phyloP scores from a whole-genome alignment of 2,797 vertebrate species.

The Bradypodion ventrale region DNA sequence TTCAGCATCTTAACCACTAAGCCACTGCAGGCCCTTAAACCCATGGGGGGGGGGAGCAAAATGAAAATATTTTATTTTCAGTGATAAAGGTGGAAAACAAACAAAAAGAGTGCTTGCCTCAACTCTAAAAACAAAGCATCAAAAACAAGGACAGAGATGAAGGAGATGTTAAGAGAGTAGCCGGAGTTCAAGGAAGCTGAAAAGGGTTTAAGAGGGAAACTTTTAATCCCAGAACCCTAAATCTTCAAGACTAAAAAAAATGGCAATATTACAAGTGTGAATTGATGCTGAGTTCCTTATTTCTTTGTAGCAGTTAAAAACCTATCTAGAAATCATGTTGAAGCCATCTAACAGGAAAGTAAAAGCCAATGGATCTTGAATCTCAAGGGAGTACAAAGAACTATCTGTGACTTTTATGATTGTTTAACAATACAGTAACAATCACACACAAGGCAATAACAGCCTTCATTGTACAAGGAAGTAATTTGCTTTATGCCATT shows the following conservation, averaged over 20 bases:
- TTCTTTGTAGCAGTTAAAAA: background rate
- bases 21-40: no score
- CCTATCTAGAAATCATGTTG: no score
- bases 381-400: background rate
- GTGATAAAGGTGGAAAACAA: background rate
- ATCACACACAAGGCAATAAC: background rate
- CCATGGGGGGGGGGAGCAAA: no score
- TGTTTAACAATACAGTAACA: background rate
- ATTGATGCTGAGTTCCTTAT: background rate
- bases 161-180: background rate
- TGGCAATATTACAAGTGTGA: background rate
- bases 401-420: background rate
- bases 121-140: background rate
- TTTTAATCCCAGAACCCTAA: background rate
- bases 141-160: background rate
- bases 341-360: background rate
- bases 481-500: background rate
- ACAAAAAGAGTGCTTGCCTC: background rate
- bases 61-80: no score
- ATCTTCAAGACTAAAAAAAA: background rate
- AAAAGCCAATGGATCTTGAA: background rate
- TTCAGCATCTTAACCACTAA: no score
- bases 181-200: background rate
- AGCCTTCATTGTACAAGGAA: background rate
- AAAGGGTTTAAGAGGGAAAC: background rate